phyloP scores from a whole-genome alignment of 2,797 vertebrate species.

The Yasuhikotakia modesta region DNA sequence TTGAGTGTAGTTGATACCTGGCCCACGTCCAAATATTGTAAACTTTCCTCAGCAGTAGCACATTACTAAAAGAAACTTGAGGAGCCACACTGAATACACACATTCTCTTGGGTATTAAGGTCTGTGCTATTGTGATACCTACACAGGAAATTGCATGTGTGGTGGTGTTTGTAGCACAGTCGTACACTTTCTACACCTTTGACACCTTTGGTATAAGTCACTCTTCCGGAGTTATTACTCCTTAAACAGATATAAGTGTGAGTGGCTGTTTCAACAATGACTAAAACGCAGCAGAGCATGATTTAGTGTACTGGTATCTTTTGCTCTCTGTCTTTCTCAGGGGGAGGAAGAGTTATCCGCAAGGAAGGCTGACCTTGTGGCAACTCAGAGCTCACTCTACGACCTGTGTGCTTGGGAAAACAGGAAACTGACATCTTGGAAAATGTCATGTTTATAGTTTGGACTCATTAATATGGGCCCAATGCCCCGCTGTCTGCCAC shows the following conservation, averaged over 20 bases:
- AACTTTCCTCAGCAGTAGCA: neutral
- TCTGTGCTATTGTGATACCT: slow-evolving; percentile 18
- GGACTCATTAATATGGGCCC: slow-evolving; percentile 63
- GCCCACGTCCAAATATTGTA: neutral
- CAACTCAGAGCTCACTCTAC: slow-evolving; percentile 82
- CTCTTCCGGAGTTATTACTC: slow-evolving; percentile 23
- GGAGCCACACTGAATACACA: slow-evolving; percentile 1
- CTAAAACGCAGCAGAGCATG: neutral
- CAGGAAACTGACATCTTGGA: slow-evolving; percentile 79
- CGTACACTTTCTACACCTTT: slow-evolving; percentile 22
- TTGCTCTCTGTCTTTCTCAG: slow-evolving; percentile 16
- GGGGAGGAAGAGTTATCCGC: slow-evolving; percentile 63
- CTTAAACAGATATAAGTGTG: slow-evolving; percentile 26
- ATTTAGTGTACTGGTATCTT: slow-evolving; percentile 33
- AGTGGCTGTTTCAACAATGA: slow-evolving; percentile 30
- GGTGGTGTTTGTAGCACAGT: slow-evolving; percentile 26
- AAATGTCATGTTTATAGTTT: slow-evolving; percentile 75
- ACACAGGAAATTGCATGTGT: slow-evolving; percentile 49
- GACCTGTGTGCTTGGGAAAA: slow-evolving; percentile 83
- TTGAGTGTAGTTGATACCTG: neutral
- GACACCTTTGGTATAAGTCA: slow-evolving; percentile 19
- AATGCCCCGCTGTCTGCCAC: slow-evolving; percentile 42
- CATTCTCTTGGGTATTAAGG: slow-evolving; percentile 9
- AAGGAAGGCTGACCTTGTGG: slow-evolving; percentile 87
- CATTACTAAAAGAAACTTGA: slow-evolving; percentile 11